Evolutionary conservation across 1,140 invertebrate genomes (phyloP).

Genomic region (Ceratosolen fusciceps): DNA sequence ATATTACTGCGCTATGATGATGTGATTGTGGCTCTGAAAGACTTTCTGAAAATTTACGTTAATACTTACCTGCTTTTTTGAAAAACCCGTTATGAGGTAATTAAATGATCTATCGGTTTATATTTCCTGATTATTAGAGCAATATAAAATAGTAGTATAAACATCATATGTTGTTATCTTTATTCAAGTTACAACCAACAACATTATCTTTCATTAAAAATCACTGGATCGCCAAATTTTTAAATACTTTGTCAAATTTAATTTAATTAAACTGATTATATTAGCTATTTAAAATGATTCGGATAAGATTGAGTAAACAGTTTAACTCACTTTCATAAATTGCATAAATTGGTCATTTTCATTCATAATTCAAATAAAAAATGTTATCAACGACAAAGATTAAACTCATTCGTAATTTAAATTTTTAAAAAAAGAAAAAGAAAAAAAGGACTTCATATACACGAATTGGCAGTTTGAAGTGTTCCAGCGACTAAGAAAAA

Average conservation of each 20-base stretch:
- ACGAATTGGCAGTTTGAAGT: constrained; percentile 32
- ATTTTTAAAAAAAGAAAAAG: constrained; percentile 25
- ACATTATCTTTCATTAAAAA: constrained; percentile 15
- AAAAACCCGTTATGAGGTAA: background rate
- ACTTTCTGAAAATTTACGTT: constrained; percentile 52
- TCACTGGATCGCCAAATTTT: constrained; percentile 15
- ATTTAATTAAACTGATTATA: background rate
- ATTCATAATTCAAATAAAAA: background rate
- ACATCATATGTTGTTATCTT: background rate
- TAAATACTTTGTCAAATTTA: background rate
- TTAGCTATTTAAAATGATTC: background rate
- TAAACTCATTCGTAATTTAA: constrained; percentile 21
- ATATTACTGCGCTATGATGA: constrained; percentile 54
- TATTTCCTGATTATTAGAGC: background rate
- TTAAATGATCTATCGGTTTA: constrained; percentile 11
- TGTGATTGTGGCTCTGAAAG: constrained; percentile 62
- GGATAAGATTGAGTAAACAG: background rate
- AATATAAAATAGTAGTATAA: background rate
- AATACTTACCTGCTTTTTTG: constrained; percentile 10
- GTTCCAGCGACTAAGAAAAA: background rate
- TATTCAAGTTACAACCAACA: background rate
- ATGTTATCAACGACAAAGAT: background rate
- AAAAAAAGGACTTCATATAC: background rate
- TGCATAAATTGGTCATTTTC: background rate
- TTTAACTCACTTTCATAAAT: no score